A percentile compares a stretch with the other conserved stretches of the same genome.
Conservation (phyloP, 2,113 vertebrate species). For the Nerophis lumbriciformis region DNA sequence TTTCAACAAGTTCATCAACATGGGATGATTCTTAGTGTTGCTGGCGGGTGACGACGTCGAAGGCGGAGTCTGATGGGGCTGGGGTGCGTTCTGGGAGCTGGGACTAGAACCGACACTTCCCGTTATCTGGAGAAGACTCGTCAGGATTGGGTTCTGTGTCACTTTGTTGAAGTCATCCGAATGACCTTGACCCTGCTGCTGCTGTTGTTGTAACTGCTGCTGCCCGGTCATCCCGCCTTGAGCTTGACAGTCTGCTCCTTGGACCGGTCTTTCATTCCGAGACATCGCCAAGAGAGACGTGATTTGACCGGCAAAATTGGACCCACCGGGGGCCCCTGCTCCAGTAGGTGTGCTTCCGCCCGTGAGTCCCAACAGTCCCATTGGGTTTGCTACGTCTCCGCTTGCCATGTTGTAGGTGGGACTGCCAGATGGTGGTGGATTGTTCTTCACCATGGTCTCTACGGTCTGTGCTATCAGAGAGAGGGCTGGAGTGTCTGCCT, state of each 20-base stretch:
- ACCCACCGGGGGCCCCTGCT: conserved; percentile 66
- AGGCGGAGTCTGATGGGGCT: conserved; percentile 88
- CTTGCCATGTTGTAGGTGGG: conserved; percentile 90
- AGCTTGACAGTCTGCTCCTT: conserved; percentile 57
- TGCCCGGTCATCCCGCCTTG: conserved; percentile 51
- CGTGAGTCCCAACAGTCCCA: conserved; percentile 79
- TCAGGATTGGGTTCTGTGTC: conserved; percentile 97
- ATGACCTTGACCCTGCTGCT: conserved; percentile 77
- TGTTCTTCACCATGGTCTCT: conserved; percentile 98
- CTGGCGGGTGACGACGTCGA: conserved; percentile 93
- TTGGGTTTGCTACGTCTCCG: conserved; percentile 68
- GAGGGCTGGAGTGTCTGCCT: conserved; percentile 93
- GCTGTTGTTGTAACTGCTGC: conserved; percentile 83
- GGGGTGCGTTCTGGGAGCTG: conserved; percentile 80
- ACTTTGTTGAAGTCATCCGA: conserved; percentile 95
- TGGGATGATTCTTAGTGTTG: conserved; percentile 99
- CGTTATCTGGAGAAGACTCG: conserved; percentile 94
- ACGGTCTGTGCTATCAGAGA: conserved; percentile 97
- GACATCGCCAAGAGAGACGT: conserved; percentile 84
- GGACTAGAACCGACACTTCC: conserved; percentile 93
- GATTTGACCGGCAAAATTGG: conserved; percentile 76
- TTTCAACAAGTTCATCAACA: conserved; percentile 98
- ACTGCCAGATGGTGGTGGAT: conserved; percentile 90
- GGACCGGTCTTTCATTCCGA: conserved; percentile 52
- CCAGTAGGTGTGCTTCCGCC: conserved; percentile 86